Evolutionary conservation across 2,797 vertebrate genomes (phyloP).

Genomic region (Garrulus glandarius): DNA sequence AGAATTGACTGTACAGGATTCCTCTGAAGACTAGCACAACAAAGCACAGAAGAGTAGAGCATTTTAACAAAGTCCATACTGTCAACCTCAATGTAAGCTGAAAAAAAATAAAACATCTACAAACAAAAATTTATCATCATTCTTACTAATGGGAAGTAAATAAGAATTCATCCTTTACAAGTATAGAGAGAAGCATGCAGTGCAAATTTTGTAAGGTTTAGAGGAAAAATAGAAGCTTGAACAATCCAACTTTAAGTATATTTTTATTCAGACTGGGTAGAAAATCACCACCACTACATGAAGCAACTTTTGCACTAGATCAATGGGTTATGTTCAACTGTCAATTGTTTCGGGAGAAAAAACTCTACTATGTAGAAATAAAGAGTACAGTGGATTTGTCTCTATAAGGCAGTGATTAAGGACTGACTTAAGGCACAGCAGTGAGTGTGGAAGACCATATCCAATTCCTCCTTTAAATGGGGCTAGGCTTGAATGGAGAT

Average conservation of each 20-base stretch:
- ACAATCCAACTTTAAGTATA: not conserved
- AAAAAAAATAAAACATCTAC: not conserved
- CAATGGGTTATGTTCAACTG: not conserved
- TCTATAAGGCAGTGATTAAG: not conserved
- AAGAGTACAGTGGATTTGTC: not conserved
- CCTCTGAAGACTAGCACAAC: not conserved
- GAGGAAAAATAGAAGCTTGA: not conserved
- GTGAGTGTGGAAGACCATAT: not conserved
- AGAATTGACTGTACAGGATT: not conserved
- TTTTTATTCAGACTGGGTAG: not conserved
- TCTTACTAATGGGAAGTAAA: not conserved
- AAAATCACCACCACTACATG: not conserved
- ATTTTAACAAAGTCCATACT: not conserved
- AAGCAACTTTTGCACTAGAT: not conserved
- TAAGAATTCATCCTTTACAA: not conserved
- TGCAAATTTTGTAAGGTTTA: not conserved
- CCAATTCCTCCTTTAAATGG: not conserved
- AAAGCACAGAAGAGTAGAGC: not conserved
- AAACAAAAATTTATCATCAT: not conserved
- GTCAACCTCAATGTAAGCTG: not conserved
- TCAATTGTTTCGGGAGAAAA: not conserved
- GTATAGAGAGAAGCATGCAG: not conserved
- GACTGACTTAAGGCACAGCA: not conserved
- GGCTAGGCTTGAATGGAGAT: not conserved
- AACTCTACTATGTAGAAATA: not conserved